Conservation (phyloP, 1,140 invertebrate genomes). For the Anadara kagoshimensis region DNA sequence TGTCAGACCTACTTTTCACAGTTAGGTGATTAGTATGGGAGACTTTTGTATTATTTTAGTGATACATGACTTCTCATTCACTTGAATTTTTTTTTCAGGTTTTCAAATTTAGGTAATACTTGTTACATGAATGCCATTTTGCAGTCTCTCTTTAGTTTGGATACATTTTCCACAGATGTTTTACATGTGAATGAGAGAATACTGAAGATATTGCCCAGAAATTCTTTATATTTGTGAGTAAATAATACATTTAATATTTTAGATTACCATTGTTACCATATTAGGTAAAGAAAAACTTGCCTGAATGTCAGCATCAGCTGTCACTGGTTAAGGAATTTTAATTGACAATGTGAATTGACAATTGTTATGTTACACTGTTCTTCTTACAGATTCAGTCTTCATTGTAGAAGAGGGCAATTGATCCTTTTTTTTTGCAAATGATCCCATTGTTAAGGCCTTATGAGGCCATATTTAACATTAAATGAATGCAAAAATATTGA, state of each 20-base stretch:
- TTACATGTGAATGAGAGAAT: slow-evolving; percentile 42
- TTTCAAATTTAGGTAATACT: slow-evolving; percentile 73
- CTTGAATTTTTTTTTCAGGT: slow-evolving; percentile 56
- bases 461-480: no score
- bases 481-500: no score
- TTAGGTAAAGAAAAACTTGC: background rate
- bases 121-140: slow-evolving; percentile 74
- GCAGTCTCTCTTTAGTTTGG: slow-evolving; percentile 68
- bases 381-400: no score
- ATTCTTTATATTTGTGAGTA: slow-evolving; percentile 59
- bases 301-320: background rate
- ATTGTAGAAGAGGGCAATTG: no score
- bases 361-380: no score
- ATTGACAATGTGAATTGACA: background rate
- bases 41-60: no score
- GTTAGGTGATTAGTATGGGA: no score
- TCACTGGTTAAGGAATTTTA: background rate
- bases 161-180: slow-evolving; percentile 65
- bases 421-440: no score
- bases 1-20: no score
- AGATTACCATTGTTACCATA: background rate
- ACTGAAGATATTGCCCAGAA: slow-evolving; percentile 32
- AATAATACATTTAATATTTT: background rate
- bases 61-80: no score
- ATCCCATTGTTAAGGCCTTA: no score